These are phyloP conservation scores for Aspidiotus destructor DNA, from an alignment of 2,888 invertebrate species.

Conservation along the genomic window DNA sequence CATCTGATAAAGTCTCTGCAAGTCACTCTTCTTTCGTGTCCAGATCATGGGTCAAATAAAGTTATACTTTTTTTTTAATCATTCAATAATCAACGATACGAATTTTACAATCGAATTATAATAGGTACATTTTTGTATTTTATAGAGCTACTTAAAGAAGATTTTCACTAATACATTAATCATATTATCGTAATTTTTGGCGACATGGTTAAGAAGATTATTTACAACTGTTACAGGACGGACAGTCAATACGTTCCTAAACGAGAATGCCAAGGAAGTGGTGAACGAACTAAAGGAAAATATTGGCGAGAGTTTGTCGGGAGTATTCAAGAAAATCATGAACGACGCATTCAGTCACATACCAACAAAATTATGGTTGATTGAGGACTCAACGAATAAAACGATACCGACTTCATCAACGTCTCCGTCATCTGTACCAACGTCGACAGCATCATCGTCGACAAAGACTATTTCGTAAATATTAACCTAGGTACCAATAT, in stretches of 20 bases:
- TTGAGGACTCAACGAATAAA: constrained; percentile 31
- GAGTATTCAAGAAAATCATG: constrained; percentile 49
- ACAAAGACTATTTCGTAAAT: no score
- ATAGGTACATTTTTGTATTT: no score
- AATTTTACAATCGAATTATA: no score
- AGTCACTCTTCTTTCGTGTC: no score
- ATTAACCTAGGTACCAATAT: no score
- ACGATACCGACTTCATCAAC: not conserved
- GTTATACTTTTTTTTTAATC: no score
- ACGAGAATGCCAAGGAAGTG: constrained; percentile 52
- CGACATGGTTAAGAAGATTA: not conserved
- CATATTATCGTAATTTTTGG: no score
- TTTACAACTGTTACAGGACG: constrained; percentile 43
- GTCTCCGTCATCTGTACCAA: not conserved
- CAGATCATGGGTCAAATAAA: no score
- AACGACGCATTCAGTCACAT: constrained; percentile 51
- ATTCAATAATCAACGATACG: no score
- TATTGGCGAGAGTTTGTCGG: constrained; percentile 48
- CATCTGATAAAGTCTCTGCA: no score
- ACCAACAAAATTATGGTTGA: constrained; percentile 50
- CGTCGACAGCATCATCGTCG: not conserved
- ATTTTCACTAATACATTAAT: no score
- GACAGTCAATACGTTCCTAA: constrained; percentile 51
- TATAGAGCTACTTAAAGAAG: no score
- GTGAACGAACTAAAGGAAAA: constrained; percentile 50